Evolutionary conservation across 1,140 invertebrate genomes (phyloP).

Genomic region (Arion vulgaris): DNA sequence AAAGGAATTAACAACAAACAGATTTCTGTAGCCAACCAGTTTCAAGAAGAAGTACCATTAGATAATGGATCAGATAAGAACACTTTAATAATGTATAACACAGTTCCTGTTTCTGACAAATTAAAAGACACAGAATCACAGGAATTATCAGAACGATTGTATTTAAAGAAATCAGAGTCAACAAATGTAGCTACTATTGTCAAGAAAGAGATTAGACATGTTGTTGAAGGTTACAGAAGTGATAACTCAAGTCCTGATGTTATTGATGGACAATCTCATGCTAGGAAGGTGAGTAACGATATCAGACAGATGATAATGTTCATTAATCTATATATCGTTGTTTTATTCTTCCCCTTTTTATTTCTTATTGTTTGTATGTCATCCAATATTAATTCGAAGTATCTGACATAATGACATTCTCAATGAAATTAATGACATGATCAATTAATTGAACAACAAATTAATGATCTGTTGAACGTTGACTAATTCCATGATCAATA

Average conservation of each 20-base stretch:
- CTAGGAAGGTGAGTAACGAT: neutral
- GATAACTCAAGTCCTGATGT: conserved; percentile 12
- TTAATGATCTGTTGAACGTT: no score
- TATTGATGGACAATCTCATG: neutral
- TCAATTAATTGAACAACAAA: no score
- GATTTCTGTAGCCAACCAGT: neutral
- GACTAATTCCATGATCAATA: no score
- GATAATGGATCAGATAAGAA: neutral
- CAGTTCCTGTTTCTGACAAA: neutral
- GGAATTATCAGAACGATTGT: neutral
- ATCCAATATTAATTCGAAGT: no score
- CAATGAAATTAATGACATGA: no score
- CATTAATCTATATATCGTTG: neutral
- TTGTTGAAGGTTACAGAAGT: conserved; percentile 69
- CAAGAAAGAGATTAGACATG: neutral
- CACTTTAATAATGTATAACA: neutral
- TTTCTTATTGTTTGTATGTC: neutral
- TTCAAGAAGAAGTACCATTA: neutral
- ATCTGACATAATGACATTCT: no score
- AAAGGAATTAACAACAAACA: neutral
- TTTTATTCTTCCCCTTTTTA: neutral
- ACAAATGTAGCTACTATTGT: neutral
- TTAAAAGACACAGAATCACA: neutral
- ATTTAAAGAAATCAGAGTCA: neutral
- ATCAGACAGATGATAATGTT: no score